These are phyloP conservation scores for Acrossocheilus fasciatus DNA, from an alignment of 2,797 vertebrate genomes.

Conservation along the genomic window DNA sequence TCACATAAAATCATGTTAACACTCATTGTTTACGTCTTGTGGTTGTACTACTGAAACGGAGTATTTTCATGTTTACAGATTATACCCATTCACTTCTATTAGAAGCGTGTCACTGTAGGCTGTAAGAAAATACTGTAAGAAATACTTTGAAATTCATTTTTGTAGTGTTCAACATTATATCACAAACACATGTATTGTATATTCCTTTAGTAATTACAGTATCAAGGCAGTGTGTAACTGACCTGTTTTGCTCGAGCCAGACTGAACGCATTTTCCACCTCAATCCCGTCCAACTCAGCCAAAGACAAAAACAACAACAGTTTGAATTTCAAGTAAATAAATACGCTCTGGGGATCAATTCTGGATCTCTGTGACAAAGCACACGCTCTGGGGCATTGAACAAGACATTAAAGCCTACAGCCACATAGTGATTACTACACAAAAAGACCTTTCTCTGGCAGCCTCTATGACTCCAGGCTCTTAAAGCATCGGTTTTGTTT, in stretches of 20 bases:
- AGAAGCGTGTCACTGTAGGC: neutral
- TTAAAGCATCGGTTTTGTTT: slow-evolving; percentile 29
- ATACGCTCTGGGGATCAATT: slow-evolving; percentile 45
- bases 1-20: neutral
- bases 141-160: neutral
- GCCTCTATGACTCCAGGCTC: slow-evolving; percentile 17
- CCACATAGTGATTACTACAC: slow-evolving; percentile 32
- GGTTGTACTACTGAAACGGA: neutral
- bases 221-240: neutral
- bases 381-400: slow-evolving; percentile 38
- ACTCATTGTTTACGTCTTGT: neutral
- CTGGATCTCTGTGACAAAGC: slow-evolving; percentile 47
- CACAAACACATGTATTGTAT: neutral
- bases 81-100: neutral
- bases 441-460: slow-evolving; percentile 23
- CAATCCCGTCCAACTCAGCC: neutral
- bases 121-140: no score
- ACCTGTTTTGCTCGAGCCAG: neutral
- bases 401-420: slow-evolving; percentile 48
- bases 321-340: slow-evolving; percentile 39
- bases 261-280: neutral
- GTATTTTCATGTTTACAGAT: neutral
- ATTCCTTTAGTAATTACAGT: neutral
- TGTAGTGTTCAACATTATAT: neutral
- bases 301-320: slow-evolving; percentile 32